Conservation (phyloP, 2,888 invertebrate species). For the Tryphoninae sp. region DNA sequence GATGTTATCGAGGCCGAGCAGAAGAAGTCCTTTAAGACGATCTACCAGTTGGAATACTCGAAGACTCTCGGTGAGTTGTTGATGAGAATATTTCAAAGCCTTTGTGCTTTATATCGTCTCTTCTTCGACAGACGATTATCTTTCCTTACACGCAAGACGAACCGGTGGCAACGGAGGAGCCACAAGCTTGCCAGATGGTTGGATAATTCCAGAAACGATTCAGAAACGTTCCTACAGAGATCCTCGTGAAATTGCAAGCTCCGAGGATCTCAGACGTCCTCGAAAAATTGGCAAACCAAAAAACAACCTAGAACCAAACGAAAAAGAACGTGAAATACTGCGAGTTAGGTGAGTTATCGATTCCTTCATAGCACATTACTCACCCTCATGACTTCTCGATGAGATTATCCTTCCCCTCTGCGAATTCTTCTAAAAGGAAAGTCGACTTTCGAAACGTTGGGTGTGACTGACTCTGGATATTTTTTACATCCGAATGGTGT, state of each 20-base stretch:
- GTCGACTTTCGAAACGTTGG: too few relatives aligned
- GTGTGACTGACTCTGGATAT: too few relatives aligned
- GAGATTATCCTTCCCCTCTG: too few relatives aligned
- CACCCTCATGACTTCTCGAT: too few relatives aligned
- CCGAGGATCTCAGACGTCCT: background rate
- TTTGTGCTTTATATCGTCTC: slow-evolving; percentile 24
- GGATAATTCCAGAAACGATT: slow-evolving; percentile 72
- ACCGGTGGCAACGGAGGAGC: slow-evolving; percentile 42
- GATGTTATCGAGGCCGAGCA: slow-evolving; percentile 67
- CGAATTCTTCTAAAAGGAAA: too few relatives aligned
- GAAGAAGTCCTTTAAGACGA: slow-evolving; percentile 63
- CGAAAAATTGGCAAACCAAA: slow-evolving; percentile 59
- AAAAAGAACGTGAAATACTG: slow-evolving; percentile 71
- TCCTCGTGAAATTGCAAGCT: slow-evolving; percentile 63
- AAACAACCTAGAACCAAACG: slow-evolving; percentile 68
- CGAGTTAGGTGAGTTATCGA: slow-evolving; percentile 66
- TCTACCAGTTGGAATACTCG: slow-evolving; percentile 70
- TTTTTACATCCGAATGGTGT: background rate
- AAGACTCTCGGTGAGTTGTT: slow-evolving; percentile 58
- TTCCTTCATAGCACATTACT: too few relatives aligned
- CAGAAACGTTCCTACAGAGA: slow-evolving; percentile 70
- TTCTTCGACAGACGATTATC: slow-evolving; percentile 53
- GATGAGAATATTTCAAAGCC: background rate
- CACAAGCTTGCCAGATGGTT: slow-evolving; percentile 68
- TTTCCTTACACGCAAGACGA: slow-evolving; percentile 52